These are phyloP conservation scores for Tetramorium simillimum DNA, from an alignment of 1,140 invertebrate genomes.

Conservation along the genomic window DNA sequence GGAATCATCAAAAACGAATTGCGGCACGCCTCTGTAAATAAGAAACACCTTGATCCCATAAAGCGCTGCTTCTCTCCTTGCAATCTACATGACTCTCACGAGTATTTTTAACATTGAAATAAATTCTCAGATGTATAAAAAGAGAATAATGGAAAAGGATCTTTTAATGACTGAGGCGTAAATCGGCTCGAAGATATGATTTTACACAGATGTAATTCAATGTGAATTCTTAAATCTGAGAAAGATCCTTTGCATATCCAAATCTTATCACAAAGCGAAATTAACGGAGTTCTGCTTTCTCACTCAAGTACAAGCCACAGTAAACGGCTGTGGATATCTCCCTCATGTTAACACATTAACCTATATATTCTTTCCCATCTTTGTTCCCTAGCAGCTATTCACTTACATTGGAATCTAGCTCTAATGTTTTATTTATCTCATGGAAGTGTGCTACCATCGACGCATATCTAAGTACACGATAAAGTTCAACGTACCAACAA, in stretches of 20 bases:
- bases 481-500: slow-evolving; percentile 17
- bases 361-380: slow-evolving; percentile 46
- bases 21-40: neutral
- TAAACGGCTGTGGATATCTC: slow-evolving; percentile 16
- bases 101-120: neutral
- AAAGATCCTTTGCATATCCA: neutral
- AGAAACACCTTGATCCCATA: neutral
- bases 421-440: slow-evolving; percentile 41
- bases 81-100: neutral
- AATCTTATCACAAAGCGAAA: neutral
- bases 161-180: neutral
- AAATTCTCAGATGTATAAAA: neutral
- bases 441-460: slow-evolving; percentile 16
- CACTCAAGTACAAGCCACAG: neutral
- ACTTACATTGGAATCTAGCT: slow-evolving; percentile 7
- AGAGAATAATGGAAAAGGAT: neutral
- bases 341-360: slow-evolving; percentile 22
- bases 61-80: neutral
- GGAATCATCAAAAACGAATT: slow-evolving; percentile 11
- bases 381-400: slow-evolving; percentile 43
- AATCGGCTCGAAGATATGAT: neutral
- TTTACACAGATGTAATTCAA: neutral
- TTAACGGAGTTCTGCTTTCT: neutral
- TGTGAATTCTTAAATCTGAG: neutral
- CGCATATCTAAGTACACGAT: slow-evolving; percentile 29